Evolutionary conservation across 1,140 invertebrate species (phyloP).

Genomic region (Drosophila lacteicornis): DNA sequence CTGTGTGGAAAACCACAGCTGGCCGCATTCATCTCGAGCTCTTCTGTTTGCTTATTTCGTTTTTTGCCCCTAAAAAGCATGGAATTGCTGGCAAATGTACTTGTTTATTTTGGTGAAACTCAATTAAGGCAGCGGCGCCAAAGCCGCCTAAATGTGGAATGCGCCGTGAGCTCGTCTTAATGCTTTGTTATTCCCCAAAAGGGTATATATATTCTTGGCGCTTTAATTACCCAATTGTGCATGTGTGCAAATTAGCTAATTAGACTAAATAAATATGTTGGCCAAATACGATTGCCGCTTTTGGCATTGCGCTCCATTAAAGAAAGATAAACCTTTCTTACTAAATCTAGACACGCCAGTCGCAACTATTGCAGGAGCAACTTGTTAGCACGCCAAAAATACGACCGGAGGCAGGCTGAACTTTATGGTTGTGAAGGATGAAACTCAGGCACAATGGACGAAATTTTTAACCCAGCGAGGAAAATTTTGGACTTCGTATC

Average conservation of each 20-base stretch:
- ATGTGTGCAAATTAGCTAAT: slow-evolving; percentile 37
- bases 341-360: slow-evolving; percentile 31
- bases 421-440: slow-evolving; percentile 44
- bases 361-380: slow-evolving; percentile 20
- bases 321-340: slow-evolving; percentile 38
- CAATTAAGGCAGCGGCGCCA: slow-evolving; percentile 10
- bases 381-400: slow-evolving; percentile 34
- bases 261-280: slow-evolving; percentile 33
- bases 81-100: slow-evolving; percentile 3
- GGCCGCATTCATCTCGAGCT: slow-evolving; percentile 2
- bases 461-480: too few species aligned
- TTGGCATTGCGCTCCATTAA: slow-evolving; percentile 23
- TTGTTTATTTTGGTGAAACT: slow-evolving; percentile 26
- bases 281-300: slow-evolving; percentile 16
- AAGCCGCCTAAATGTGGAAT: slow-evolving; percentile 18
- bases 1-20: slow-evolving; percentile 15
- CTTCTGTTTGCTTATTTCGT: neutral
- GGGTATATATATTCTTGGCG: slow-evolving; percentile 19
- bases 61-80: neutral
- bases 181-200: slow-evolving; percentile 17
- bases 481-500: too few species aligned
- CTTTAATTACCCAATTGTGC: slow-evolving; percentile 13
- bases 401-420: slow-evolving; percentile 7
- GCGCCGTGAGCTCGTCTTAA: slow-evolving; percentile 6
- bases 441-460: neutral